Conservation (phyloP, 35 echinoderm and acorn worm species). For the Amphiura filiformis region DNA sequence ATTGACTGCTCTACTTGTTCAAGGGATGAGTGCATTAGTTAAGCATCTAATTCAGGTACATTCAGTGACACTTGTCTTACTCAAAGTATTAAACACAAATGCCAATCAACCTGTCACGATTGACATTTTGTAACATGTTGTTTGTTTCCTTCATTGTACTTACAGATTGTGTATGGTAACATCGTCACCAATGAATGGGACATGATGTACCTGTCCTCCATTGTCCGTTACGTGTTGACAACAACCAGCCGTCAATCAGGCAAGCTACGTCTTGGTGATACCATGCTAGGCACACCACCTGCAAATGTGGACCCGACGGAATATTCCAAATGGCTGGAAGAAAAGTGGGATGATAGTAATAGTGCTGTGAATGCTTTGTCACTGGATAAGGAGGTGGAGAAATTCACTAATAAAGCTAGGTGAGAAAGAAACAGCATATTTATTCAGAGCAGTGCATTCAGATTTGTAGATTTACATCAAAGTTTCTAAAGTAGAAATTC, state of each 20-base stretch:
- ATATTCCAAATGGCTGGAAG: conserved; percentile 68
- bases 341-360: conserved; percentile 57
- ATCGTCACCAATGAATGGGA: conserved; percentile 77
- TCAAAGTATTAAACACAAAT: too few species aligned
- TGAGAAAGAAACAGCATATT: background rate
- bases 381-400: conserved; percentile 54
- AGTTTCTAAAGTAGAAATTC: too few species aligned
- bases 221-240: conserved; percentile 55
- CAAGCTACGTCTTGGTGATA: conserved; percentile 50
- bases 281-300: conserved; percentile 75
- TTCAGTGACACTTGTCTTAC: too few species aligned
- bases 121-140: too few species aligned
- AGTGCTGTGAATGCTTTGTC: conserved; percentile 45
- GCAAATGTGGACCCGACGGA: conserved; percentile 84
- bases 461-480: too few species aligned
- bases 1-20: too few species aligned
- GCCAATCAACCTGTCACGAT: too few species aligned
- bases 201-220: conserved; percentile 48
- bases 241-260: conserved; percentile 64
- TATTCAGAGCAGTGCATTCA: too few species aligned
- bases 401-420: conserved; percentile 70
- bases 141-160: too few species aligned
- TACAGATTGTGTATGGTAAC: conserved; percentile 82
- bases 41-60: too few species aligned
- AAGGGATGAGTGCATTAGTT: too few species aligned